phyloP scores from a whole-genome alignment of 1,140 invertebrate species.

The Myzus persicae region DNA sequence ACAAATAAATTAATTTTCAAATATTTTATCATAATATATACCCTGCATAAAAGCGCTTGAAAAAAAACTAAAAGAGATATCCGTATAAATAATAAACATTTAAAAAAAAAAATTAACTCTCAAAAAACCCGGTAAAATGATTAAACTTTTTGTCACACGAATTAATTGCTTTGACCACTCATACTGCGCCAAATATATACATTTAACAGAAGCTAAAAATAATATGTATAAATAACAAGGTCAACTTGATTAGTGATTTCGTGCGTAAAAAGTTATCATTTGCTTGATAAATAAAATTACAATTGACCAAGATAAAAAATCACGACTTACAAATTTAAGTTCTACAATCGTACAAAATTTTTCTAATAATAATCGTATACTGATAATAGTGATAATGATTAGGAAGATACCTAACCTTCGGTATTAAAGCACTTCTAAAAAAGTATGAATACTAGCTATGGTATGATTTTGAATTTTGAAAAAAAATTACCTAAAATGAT shows the following conservation, averaged over 20 bases:
- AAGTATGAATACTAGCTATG: neutral
- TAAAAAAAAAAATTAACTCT: neutral
- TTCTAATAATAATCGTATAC: neutral
- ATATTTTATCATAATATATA: neutral
- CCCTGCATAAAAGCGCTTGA: no score
- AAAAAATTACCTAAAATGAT: no score
- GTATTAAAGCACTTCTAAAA: neutral
- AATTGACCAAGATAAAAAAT: conserved; percentile 5
- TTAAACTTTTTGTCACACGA: conserved; percentile 34
- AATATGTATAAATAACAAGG: conserved; percentile 36
- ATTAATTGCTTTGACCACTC: conserved; percentile 44
- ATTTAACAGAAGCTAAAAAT: conserved; percentile 40
- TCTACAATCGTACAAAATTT: neutral
- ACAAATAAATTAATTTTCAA: neutral
- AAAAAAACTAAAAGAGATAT: neutral
- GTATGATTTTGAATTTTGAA: no score
- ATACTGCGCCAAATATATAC: conserved; percentile 39
- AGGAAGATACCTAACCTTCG: no score
- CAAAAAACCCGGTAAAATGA: neutral
- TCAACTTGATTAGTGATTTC: conserved; percentile 49
- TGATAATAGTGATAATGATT: neutral
- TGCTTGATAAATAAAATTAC: conserved; percentile 31
- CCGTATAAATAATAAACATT: neutral
- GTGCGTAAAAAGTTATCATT: conserved; percentile 40
- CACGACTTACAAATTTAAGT: neutral